Evolutionary conservation across 2,888 invertebrate genomes (phyloP).

Genomic region (Petrolisthes manimaculis): DNA sequence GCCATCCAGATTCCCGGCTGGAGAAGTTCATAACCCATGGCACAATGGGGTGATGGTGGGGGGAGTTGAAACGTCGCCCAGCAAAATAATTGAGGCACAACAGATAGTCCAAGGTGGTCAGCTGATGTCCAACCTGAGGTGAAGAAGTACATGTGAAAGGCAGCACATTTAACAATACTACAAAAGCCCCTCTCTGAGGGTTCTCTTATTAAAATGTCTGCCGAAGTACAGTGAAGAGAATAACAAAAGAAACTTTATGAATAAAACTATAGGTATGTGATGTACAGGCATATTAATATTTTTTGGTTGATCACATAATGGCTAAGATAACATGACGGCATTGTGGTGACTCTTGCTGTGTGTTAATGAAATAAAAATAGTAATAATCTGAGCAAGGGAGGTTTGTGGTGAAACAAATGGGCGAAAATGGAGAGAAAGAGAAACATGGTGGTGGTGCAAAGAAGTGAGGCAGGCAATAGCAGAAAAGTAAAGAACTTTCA

Average conservation of each 20-base stretch:
- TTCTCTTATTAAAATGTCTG: neutral
- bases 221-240: neutral
- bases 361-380: too few relatives aligned
- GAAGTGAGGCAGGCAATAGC: too few relatives aligned
- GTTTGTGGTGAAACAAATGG: too few relatives aligned
- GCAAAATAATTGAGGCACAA: conserved; percentile 87
- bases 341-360: too few relatives aligned
- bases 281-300: too few relatives aligned
- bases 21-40: conserved; percentile 98
- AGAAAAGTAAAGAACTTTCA: neutral
- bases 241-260: neutral
- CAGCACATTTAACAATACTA: too few relatives aligned
- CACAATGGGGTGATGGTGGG: conserved; percentile 92
- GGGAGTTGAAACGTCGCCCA: conserved; percentile 85
- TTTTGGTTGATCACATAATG: too few relatives aligned
- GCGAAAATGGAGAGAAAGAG: too few relatives aligned
- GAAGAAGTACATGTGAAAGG: neutral
- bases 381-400: neutral
- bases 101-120: conserved; percentile 94
- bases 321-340: too few relatives aligned
- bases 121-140: conserved; percentile 80
- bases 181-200: too few relatives aligned
- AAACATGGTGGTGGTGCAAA: too few relatives aligned
- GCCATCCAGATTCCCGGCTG: conserved; percentile 84
- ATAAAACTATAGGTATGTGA: neutral